Conservation (phyloP, 1,140 invertebrate genomes). For the Philotrypesis tridentata region DNA sequence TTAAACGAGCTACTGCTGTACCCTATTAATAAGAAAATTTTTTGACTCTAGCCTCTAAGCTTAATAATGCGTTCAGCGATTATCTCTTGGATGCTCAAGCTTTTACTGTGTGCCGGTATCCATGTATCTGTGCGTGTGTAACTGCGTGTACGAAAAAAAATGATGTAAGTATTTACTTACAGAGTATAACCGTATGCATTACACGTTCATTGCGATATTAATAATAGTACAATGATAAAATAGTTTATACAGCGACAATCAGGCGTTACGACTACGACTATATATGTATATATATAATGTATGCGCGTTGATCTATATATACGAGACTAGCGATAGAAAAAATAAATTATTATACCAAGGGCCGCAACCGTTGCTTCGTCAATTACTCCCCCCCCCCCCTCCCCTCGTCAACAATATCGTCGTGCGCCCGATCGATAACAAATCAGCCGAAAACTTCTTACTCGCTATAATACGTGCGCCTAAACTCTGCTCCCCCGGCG, state of each 20-base stretch:
- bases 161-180: too few relatives aligned
- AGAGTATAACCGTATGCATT: too few relatives aligned
- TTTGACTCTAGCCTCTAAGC: neutral
- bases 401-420: neutral
- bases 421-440: slow-evolving; percentile 58
- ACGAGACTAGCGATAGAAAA: slow-evolving; percentile 56
- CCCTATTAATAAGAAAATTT: neutral
- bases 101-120: too few relatives aligned
- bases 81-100: too few relatives aligned
- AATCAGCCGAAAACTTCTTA: slow-evolving; percentile 54
- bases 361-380: slow-evolving; percentile 2
- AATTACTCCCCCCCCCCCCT: too few relatives aligned
- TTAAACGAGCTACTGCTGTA: neutral
- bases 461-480: neutral
- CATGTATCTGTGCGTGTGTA: too few relatives aligned
- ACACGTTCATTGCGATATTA: neutral
- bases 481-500: too few relatives aligned
- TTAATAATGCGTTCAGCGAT: too few relatives aligned
- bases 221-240: neutral
- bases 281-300: neutral
- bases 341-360: slow-evolving; percentile 62
- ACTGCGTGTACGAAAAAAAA: neutral
- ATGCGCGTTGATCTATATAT: too few relatives aligned
- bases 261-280: neutral
- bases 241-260: neutral